Conservation (phyloP, 1,140 invertebrate genomes). For the Aplysia californica region DNA sequence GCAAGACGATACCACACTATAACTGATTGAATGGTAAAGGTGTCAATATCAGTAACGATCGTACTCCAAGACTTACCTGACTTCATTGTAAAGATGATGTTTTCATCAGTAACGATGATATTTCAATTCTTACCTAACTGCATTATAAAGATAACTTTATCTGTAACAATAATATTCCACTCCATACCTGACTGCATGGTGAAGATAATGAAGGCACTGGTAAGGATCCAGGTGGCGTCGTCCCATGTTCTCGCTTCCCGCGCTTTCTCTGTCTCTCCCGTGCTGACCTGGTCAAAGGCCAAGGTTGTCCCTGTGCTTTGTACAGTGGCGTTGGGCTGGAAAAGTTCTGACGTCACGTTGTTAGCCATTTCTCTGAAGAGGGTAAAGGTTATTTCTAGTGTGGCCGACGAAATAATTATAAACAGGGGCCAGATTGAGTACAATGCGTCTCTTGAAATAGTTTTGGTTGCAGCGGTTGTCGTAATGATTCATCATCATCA, state of each 20-base stretch:
- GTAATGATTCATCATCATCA: too few relatives aligned
- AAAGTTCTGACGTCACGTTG: too few relatives aligned
- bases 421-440: too few relatives aligned
- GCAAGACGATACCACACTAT: background rate
- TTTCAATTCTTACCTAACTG: too few relatives aligned
- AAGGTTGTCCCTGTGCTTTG: background rate
- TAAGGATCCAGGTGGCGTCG: conserved; percentile 93
- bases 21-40: background rate
- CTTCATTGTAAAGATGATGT: too few relatives aligned
- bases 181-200: conserved; percentile 90
- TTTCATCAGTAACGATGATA: too few relatives aligned
- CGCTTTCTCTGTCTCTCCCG: background rate
- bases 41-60: background rate
- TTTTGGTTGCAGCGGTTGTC: too few relatives aligned
- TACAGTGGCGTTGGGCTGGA: too few relatives aligned
- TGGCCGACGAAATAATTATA: too few relatives aligned
- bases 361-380: too few relatives aligned
- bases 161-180: background rate
- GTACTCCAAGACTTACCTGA: conserved; percentile 75
- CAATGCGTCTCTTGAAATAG: too few relatives aligned
- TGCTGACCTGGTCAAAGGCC: background rate
- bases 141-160: background rate
- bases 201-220: conserved; percentile 94
- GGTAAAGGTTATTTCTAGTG: too few relatives aligned
- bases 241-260: conserved; percentile 68